Base-by-base conservation (phyloP, 1,140 invertebrate genomes). In the Cyphomyrmex costatus region DNA sequence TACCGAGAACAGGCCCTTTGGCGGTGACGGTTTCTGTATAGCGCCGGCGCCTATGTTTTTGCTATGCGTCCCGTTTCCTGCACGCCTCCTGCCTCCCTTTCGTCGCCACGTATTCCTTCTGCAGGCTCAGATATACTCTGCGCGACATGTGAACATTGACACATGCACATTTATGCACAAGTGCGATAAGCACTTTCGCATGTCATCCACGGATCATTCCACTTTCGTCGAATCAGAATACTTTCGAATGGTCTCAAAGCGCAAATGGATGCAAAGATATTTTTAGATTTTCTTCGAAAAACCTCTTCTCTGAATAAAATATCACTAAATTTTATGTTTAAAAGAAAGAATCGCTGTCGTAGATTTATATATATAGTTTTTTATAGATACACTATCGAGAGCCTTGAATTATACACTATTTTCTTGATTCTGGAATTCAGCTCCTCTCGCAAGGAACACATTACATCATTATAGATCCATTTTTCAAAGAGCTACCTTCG, bases 41-140 rank as follows among this genome's bases (percentile, higher is more conserved):
- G 90, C 92, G 92, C 92, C 91, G 92, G 92, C 92, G 92, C 92
- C 92, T 92, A 86, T 85, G 89, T 90, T 93, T 92, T 92, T 93
- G 92, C 88, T 63, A 78, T 42, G 86, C 49, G 86, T 88, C 89
- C 89, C 89, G 89, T 90, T 86, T 77, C 83, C 89, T 56, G 83
- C 82, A 87, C 82, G 77, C 61, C 30, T 82, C 56, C 73, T 42
- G 21, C 19, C 19, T n/a, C 51, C 73, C 49, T 56, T 80, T 82
- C 14, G 33, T 53, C 19, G 27, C 53, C 68, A 86, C 51, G 82
- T 51, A 73, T 78, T 74, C 58, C 80, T 80, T 51, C 66, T 16
- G 12, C 16, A 53, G 27, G 56, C 79, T 83, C n/a, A 73, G 78
- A 86, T 51, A 58, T 68, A 87, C 49, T 46, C 79, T 73, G n/a